Evolutionary conservation across 2,888 invertebrate genomes (phyloP), one percentile per base, ranked within the genome.

Genomic region (Limnephilus rhombicus): DNA sequence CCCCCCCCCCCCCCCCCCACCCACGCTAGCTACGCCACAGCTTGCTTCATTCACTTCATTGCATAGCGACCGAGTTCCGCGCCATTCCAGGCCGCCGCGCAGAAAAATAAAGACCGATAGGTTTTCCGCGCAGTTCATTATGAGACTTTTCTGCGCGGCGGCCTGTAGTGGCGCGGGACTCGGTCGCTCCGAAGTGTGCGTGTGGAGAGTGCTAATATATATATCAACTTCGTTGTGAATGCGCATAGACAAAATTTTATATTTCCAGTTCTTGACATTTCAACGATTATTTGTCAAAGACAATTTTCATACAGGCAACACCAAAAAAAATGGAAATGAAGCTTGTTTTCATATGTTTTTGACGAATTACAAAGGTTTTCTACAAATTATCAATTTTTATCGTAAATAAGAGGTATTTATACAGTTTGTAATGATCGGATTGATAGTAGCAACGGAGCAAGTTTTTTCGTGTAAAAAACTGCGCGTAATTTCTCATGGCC

Each of bases 311-410:
- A 7, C 5, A 13, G 80, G 80, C 80, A 89, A 34, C 80, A 89
- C 37, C 80, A n/a, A 80, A 89, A 90, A 82, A 83, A 82, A 83
- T 89, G 88, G 68, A 49, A 87, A 87, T 41, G n/a, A 45, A 80
- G 91, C 89, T 92, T 92, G 89, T 90, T 92, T 82, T 92, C 91
- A 85, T 92, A 89, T 92, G 91, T 92, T 92, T 92, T 90, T 92
- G 45, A 45, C 83, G 68, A 91, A 45, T 90, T 90, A 90, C 85
- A 24, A 41, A 37, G 15, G 37, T 83, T 85, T 83, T 90, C 53
- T 34, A 29, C 53, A 83, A 90, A 85, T 85, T 85, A 24, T 31
- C 53, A 18, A 68, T 85, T 90, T 85, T 85, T 80, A 82, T 29
- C 82, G 18, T 7, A n/a, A 13, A 85, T 68, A 37, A 80, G 83